Evolutionary conservation across 2,113 vertebrate genomes (phyloP), one percentile per base, ranked within the genome.

Genomic region (Aspidoscelis tigris): DNA sequence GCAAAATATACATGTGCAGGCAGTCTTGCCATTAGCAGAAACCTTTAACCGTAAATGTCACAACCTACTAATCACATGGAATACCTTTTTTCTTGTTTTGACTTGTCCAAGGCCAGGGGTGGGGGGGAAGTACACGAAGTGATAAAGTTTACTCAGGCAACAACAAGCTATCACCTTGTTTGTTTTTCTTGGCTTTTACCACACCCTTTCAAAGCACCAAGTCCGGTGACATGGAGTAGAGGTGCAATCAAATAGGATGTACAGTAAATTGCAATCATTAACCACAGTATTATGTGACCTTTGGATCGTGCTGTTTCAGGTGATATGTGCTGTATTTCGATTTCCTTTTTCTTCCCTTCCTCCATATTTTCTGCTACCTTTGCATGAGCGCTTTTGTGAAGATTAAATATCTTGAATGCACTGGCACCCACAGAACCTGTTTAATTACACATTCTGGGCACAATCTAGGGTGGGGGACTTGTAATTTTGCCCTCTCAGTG

Each of bases 81-180:
- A 26, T 41, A 47, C 8, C 18, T n/a, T 69, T 33, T 39, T 26
- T 68, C 33, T 79, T 76, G 26, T 70, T 16, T 16, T 22, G 21
- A 39, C 43, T 33, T 64, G 55, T n/a, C 47, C 53, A 72, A 33
- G 14, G 64, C 8, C 82, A 88, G 33, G 26, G 80, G 85, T 86
- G 80, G 39, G 85, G 86, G 80, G 39, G 80, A 87, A 89, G 70
- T 53, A 44, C 53, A 61, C 4, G 14, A 73, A n/a, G 41, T 82
- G 71, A 16, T 55, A 73, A 82, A 64, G 55, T 41, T n/a, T 74
- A 50, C 7, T 18, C 53, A 74, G 22, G 55, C 24, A 47, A 11
- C 44, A 73, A 65, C 20, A 43, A 84, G 16, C 39, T 26, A 77
- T 83, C 33, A 55, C 4, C 4, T 76, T 20, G 20, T 4, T 21